Base-by-base conservation (phyloP, 2,113 vertebrate genomes). In the Myotis brandtii region DNA sequence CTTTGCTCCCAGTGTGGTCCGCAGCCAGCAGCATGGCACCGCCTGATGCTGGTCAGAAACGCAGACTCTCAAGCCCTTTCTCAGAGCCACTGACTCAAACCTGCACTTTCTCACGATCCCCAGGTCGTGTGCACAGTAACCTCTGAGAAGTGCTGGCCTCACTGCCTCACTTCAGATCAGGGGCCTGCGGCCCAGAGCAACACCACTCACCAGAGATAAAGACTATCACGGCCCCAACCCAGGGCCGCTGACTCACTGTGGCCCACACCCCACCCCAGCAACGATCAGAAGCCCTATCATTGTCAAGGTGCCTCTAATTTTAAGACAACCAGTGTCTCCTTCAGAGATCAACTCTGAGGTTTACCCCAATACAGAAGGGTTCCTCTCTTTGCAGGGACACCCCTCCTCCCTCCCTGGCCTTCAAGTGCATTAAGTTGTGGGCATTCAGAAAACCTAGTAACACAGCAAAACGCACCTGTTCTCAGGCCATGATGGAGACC, bases 61-160 rank as follows among this genome's bases (percentile, higher is more conserved):
- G 14, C 64, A 46, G 21, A 5, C 43, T 66, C 37, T 62, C 17
- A 3, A 2, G 72, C 10, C 17, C 62, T 43, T 70, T 37, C 91
- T 48, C 32, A 0, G n/a, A 73, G 18, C 79, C 40, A 20, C 76
- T 20, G n/a, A 56, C 34, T 40, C 73, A 82, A 43, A 97, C 30
- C 72, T 20, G 9, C 17, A 25, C 64, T 40, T 37, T 40, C 6
- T 76, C 48, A 76, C 34, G 52, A 52, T 11, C 30, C 40, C 56
- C 9, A 16, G 2, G 48, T 6, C 16, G 0, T 8, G 7, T 8
- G 9, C 59, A 43, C 3, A 4, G 50, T 2, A 16, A 81, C 34
- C 79, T 32, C 88, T 50, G 54, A 23, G 20, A 37, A 11, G 21
- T 7, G 5, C 21, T 1, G 18, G 56, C 56, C 69, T 76, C 50